phyloP scores from a whole-genome alignment of 1,140 invertebrate species.

The Delia radicum region DNA sequence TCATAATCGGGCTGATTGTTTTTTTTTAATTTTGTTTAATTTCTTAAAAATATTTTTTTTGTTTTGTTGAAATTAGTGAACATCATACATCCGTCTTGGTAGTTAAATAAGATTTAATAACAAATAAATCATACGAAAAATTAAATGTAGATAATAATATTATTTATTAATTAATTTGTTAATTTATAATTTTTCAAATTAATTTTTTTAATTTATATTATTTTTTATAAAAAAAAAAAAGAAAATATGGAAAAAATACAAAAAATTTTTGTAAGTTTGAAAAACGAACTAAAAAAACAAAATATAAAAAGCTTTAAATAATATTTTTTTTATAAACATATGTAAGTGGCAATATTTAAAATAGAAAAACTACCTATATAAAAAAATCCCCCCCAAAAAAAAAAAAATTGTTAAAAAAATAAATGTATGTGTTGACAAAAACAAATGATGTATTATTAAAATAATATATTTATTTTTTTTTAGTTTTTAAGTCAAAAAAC shows the following conservation, averaged over 20 bases:
- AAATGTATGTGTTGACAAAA: background rate
- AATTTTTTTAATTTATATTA: background rate
- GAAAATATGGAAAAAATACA: background rate
- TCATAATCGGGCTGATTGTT: too few species aligned
- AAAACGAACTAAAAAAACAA: constrained; percentile 23
- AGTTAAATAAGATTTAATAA: constrained; percentile 8
- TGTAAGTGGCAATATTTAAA: constrained; percentile 21
- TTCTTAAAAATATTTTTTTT: background rate
- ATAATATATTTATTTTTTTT: background rate
- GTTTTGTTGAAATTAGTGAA: constrained; percentile 16
- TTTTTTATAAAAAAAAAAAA: background rate
- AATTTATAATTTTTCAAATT: background rate
- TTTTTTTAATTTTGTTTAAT: too few species aligned
- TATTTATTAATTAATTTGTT: background rate
- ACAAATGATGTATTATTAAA: background rate
- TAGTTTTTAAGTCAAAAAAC: background rate
- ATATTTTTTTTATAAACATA: constrained; percentile 24
- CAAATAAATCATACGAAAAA: background rate
- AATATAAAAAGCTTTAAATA: constrained; percentile 24
- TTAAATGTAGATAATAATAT: background rate
- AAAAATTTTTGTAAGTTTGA: constrained; percentile 21
- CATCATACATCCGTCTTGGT: constrained; percentile 16
- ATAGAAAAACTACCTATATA: constrained; percentile 19
- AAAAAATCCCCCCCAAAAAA: constrained; percentile 9
- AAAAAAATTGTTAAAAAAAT: constrained; percentile 5